phyloP scores from a whole-genome alignment of 2,797 vertebrate genomes.

The Potorous gilbertii region DNA sequence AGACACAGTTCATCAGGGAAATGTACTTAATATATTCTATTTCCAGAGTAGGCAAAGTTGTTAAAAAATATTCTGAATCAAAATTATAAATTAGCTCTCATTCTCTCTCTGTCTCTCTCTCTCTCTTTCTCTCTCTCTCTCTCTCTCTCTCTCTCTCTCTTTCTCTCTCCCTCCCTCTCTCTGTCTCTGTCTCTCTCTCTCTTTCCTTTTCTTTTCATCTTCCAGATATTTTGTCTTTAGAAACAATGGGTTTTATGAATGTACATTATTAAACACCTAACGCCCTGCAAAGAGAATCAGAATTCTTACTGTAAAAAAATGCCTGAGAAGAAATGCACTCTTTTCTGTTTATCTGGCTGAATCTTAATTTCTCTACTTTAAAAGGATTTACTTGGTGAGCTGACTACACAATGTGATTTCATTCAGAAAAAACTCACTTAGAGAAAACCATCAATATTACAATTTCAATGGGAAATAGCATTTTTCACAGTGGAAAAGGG shows the following conservation, averaged over 20 bases:
- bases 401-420: conserved; percentile 15
- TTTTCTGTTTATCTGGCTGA: not conserved
- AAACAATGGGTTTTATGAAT: not conserved
- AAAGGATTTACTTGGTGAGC: not conserved
- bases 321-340: conserved; percentile 6
- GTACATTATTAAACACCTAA: not conserved
- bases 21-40: not conserved
- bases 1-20: not conserved
- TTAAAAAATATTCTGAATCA: not conserved
- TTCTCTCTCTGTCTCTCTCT: too few species aligned
- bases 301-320: not conserved
- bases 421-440: conserved; percentile 50
- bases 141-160: too few species aligned
- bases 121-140: too few species aligned
- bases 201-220: not conserved
- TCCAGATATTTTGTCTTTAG: not conserved
- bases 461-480: not conserved
- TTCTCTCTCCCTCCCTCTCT: too few species aligned
- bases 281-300: not conserved
- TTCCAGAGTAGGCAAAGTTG: not conserved
- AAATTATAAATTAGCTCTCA: not conserved
- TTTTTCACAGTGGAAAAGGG: not conserved
- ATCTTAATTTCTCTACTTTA: conserved; percentile 20
- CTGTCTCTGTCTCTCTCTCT: too few species aligned
- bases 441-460: conserved; percentile 28